Evolutionary conservation across 1,140 invertebrate genomes (phyloP), one percentile per base, ranked within the genome.

Genomic region (Notospermus geniculatus): DNA sequence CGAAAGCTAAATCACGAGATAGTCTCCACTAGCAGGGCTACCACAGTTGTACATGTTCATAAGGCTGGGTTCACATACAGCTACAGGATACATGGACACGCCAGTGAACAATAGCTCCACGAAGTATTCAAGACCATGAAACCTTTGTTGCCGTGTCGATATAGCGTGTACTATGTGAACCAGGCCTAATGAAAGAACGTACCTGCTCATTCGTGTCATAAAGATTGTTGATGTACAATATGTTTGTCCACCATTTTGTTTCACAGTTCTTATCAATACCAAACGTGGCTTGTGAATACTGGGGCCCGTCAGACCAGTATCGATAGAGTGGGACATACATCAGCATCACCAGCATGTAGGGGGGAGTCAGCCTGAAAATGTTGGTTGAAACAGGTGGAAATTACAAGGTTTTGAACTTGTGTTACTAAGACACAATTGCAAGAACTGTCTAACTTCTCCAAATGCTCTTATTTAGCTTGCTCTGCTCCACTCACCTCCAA

Each of bases 261-360:
- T 7, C 7, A 25, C 54, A 15, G 19, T 64, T 28, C 1, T n/a
- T 7, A 58, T 46, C 36, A 25, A 54, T 52, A 7, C 57, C 57
- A 27, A 7, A 19, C 27, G 52, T 52, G 45, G 61, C 29, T 11
- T 25, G 36, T 30, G 46, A 36, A 45, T 45, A 54, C 13, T 67
- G 29, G 0, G 70, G 89, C 1, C 89, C 89, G 9, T 82, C 73
- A 2, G 85, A 86, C 5, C 86, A 71, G 58, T 89, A 85, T 41
- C 87, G 86, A 77, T 87, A 85, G 2, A 90, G 79, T 68, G 86
- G 88, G 0, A 88, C 86, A 68, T 89, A 88, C 79, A 88, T 88
- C 36, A 90, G 90, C 57, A 94, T 80, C 52, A 91, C 86, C 71
- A 91, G 89, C 74, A 93, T 85, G 75, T 93, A 93, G 0, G 91